Percentiles rank a stretch among this genome's conserved stretches.
These are phyloP conservation scores for Tympanuchus pallidicinctus DNA, from an alignment of 2,113 vertebrate species.

Conservation along the genomic window DNA sequence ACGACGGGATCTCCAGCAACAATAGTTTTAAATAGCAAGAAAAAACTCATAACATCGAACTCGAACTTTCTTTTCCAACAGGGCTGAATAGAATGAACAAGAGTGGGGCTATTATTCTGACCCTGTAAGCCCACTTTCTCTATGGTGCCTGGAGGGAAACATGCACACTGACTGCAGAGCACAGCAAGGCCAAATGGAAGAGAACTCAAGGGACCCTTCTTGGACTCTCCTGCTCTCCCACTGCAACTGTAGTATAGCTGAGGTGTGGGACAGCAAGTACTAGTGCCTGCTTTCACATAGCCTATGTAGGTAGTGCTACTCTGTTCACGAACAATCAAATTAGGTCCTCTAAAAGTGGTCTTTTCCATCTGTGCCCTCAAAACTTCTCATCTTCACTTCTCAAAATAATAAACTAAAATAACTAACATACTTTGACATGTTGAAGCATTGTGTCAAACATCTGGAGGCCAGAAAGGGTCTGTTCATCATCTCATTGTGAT, in stretches of 20 bases:
- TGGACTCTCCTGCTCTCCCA: neutral
- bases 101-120: neutral
- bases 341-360: neutral
- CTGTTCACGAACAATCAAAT: neutral
- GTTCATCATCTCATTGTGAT: neutral
- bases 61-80: neutral
- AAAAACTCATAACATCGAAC: too few relatives aligned
- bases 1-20: neutral
- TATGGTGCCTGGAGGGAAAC: neutral
- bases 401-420: neutral
- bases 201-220: accelerated
- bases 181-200: neutral
- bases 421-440: neutral
- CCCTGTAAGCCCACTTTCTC: neutral
- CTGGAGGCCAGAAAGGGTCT: neutral
- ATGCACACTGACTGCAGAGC: neutral
- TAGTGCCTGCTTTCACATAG: neutral
- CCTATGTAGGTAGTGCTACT: neutral
- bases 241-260: neutral
- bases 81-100: neutral
- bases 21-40: neutral
- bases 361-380: neutral
- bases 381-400: neutral
- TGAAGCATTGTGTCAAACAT: neutral
- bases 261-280: neutral